Percentiles rank a stretch among this genome's conserved stretches.
phyloP scores from a whole-genome alignment of 2,113 vertebrate genomes.

The Mormyrus iriodes region DNA sequence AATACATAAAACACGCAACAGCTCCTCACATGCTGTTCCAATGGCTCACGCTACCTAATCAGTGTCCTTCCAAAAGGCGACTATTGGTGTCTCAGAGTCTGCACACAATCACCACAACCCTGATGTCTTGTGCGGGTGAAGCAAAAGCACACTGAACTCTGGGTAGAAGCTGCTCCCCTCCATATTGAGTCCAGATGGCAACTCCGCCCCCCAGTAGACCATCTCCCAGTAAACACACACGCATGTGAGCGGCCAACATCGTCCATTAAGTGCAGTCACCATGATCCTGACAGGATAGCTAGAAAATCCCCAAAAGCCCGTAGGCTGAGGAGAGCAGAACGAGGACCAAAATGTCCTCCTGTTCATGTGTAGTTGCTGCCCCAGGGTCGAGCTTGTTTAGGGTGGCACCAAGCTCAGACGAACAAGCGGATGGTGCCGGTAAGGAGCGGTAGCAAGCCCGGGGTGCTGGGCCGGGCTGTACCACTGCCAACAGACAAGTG shows the following conservation, averaged over 20 bases:
- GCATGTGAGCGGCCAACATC: background rate
- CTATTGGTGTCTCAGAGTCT: too few species aligned
- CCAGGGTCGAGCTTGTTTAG: background rate
- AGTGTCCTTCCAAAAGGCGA: background rate
- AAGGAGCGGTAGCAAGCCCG: background rate
- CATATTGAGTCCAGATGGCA: conserved; percentile 12
- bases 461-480: background rate
- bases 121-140: background rate
- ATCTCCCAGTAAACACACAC: background rate
- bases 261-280: background rate
- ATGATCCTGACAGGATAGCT: background rate
- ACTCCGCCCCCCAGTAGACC: background rate
- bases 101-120: background rate
- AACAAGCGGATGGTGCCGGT: background rate
- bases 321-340: background rate
- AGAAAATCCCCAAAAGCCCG: background rate
- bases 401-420: background rate
- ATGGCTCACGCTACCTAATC: background rate
- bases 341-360: background rate
- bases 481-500: background rate
- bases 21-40: background rate
- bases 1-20: background rate
- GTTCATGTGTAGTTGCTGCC: background rate
- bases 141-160: background rate
- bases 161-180: background rate